These are phyloP conservation scores for Neogobius melanostomus DNA, from an alignment of 2,113 vertebrate species.

Conservation along the genomic window DNA sequence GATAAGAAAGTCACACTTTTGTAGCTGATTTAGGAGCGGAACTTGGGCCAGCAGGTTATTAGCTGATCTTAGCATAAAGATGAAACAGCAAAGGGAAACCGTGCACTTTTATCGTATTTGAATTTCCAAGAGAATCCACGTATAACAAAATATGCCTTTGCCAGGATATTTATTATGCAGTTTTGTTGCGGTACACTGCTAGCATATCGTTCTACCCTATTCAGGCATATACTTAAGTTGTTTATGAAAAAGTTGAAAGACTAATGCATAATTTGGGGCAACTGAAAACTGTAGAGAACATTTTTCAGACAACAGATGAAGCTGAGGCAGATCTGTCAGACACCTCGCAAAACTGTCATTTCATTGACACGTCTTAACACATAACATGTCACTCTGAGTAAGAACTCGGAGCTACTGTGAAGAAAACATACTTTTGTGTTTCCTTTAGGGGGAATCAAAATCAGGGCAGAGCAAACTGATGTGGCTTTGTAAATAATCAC, in stretches of 20 bases:
- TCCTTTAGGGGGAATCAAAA: not conserved
- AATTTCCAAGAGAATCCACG: not conserved
- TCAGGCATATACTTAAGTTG: not conserved
- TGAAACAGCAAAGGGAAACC: not conserved
- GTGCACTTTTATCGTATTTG: not conserved
- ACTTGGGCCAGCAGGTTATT: conserved; percentile 1
- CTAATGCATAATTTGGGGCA: not conserved
- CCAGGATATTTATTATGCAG: not conserved
- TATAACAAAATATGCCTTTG: not conserved
- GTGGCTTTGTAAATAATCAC: no score
- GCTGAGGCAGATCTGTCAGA: conserved; percentile 3
- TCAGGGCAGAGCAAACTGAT: not conserved
- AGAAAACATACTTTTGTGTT: not conserved
- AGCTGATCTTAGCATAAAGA: conserved; percentile 11
- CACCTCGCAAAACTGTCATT: conserved; percentile 1
- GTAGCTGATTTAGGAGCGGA: conserved; percentile 1
- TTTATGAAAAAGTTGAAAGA: not conserved
- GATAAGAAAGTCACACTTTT: conserved; percentile 2
- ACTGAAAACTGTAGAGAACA: not conserved
- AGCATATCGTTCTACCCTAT: not conserved
- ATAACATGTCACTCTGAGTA: conserved; percentile 3
- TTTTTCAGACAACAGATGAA: conserved; percentile 1
- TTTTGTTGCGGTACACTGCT: not conserved
- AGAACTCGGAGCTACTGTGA: not conserved
- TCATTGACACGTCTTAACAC: not conserved